Percentiles rank a stretch among this genome's conserved stretches.
Evolutionary conservation across 53 echinoderm and acorn worm species (phyloP).

Genomic region (Holothuria leucospilota): DNA sequence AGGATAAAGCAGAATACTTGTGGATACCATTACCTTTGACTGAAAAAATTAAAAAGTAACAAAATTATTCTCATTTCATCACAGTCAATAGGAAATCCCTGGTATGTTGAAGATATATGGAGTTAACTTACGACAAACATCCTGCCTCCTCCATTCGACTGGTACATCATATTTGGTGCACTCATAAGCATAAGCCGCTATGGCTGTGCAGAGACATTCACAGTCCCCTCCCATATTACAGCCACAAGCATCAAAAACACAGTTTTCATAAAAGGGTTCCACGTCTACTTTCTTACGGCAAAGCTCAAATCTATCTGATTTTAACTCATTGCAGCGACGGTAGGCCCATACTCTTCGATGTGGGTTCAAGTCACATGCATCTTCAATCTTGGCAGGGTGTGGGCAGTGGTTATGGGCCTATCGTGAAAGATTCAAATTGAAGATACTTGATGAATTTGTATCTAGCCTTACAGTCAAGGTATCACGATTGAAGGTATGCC

Average conservation of each 20-base stretch:
- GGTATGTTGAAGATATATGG: too few relatives aligned
- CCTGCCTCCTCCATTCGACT: conserved; percentile 80
- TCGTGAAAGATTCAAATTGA: too few relatives aligned
- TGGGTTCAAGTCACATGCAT: conserved; percentile 77
- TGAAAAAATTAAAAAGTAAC: too few relatives aligned
- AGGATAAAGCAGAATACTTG: too few relatives aligned
- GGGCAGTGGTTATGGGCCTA: conserved; percentile 83
- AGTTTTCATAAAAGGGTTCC: conserved; percentile 62
- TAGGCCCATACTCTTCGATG: conserved; percentile 87
- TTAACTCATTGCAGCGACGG: conserved; percentile 80
- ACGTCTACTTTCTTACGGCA: conserved; percentile 81
- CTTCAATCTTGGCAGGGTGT: conserved; percentile 52
- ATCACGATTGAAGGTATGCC: too few relatives aligned
- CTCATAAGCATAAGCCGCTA: conserved; percentile 81
- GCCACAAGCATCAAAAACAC: conserved; percentile 90
- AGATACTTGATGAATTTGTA: too few relatives aligned
- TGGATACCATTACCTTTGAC: too few relatives aligned
- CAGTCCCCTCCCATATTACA: conserved; percentile 96
- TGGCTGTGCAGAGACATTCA: conserved; percentile 95
- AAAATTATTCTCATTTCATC: too few relatives aligned
- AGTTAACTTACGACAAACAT: conserved; percentile 91
- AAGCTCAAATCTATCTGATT: conserved; percentile 63
- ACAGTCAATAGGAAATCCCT: too few relatives aligned
- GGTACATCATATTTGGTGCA: conserved; percentile 82
- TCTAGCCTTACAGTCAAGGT: too few relatives aligned